Base-by-base conservation (phyloP, 2,797 vertebrate genomes). In the Syngnathus rostellatus region DNA sequence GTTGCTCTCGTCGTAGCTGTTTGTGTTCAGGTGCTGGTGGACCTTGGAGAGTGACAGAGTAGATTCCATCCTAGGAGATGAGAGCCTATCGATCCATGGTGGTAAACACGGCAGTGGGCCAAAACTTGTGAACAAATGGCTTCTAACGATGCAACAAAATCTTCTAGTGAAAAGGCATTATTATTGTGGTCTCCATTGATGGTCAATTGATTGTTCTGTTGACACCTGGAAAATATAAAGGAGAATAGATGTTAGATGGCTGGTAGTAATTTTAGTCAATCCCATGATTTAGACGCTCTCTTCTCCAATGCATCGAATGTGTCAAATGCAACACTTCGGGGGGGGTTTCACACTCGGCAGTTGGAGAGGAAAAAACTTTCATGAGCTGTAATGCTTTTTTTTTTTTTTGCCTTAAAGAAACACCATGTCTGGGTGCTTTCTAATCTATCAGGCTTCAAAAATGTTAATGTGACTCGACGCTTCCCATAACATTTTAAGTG, bases 51-150 rank as follows among this genome's bases (percentile, higher is more conserved):
- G 53, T 38, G 65, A 69, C 31, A 58, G 55, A 67, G 65, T 77
- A 6, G 83, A 64, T 67, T 86, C 85, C 88, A 88, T 89, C 80
- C 74, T 81, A 62, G 63, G 46, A 66, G 14, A 17, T 38, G 25
- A 37, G 38, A 3, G 48, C 63, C 21, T 76, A 51, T 63, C 39
- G 41, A 67, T 64, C 43, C 76, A 83, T 85, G 23, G 19, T 79
- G 57, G 45, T 40, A 71, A 51, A 67, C 53, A 11, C 21, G 60
- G 62, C 60, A 38, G 17, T 46, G 5, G 6, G 45, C 21, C 60
- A 12, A 16, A 62, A 25, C 10, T 12, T 12, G 40, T 62, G 39
- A 9, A 45, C 12, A 62, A 16, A 62, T 23, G 16, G 12, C n/a
- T 7, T 45, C 21, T 25, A 23, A 45, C 8, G 12, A 12, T 68